These are phyloP conservation scores for Athene cunicularia DNA, from an alignment of 2,113 vertebrate species.

Conservation along the genomic window DNA sequence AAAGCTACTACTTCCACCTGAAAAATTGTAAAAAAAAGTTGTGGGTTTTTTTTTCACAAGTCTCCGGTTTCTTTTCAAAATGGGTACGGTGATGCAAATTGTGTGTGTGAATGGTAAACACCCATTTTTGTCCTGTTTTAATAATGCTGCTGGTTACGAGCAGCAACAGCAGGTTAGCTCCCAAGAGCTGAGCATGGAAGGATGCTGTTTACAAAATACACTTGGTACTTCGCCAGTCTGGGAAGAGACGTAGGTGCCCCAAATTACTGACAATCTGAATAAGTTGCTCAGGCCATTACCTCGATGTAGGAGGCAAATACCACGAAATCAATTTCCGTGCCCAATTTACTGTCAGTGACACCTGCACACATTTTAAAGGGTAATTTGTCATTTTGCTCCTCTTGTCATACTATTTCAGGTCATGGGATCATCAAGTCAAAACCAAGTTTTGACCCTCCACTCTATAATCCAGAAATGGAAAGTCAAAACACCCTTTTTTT, in stretches of 20 bases:
- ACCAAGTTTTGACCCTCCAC: not conserved
- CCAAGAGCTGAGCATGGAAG: not conserved
- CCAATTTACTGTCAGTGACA: slow-evolving; percentile 12
- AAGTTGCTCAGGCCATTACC: not conserved
- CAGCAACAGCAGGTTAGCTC: not conserved
- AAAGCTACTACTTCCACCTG: not conserved
- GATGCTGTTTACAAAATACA: not conserved
- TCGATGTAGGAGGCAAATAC: not conserved
- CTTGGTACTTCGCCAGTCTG: not conserved
- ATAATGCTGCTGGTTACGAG: not conserved
- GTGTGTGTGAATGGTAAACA: not conserved
- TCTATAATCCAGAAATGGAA: not conserved
- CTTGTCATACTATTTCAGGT: not conserved
- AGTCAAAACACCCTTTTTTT: not conserved
- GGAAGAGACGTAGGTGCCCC: not conserved
- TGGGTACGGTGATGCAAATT: rapidly evolving
- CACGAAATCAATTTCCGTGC: slow-evolving; percentile 48
- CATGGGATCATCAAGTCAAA: not conserved
- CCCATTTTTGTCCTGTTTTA: rapidly evolving
- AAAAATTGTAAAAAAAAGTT: not conserved
- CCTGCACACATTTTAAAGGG: not conserved
- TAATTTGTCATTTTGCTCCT: not conserved
- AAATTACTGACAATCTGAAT: not conserved
- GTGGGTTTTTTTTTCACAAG: not conserved
- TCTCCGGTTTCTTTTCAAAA: not conserved